phyloP scores from a whole-genome alignment of 2,113 vertebrate genomes.

The Eleginops maclovinus region DNA sequence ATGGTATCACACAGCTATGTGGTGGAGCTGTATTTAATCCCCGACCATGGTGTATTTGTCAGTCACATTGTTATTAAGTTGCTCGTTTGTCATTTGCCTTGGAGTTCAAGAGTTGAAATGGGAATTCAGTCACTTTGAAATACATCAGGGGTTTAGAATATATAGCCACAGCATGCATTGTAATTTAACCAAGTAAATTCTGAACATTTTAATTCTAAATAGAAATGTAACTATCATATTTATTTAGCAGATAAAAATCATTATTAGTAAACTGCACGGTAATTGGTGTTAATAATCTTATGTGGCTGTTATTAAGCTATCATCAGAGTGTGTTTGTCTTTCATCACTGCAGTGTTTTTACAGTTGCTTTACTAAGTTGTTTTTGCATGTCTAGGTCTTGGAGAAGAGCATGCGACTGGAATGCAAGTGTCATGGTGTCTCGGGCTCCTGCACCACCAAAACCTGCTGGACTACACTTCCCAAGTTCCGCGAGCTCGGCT shows the following conservation, averaged over 20 bases:
- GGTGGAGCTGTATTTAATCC: slow-evolving; percentile 61
- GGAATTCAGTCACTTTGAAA: neutral
- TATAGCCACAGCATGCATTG: neutral
- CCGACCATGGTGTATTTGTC: slow-evolving; percentile 29
- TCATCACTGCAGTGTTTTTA: slow-evolving; percentile 17
- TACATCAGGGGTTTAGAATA: neutral
- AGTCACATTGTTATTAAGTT: slow-evolving; percentile 44
- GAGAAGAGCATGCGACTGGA: slow-evolving; percentile 97
- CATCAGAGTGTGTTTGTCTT: neutral
- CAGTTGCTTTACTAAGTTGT: slow-evolving; percentile 37
- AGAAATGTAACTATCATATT: neutral
- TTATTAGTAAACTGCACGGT: neutral
- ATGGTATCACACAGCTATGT: slow-evolving; percentile 57
- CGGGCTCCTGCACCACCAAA: slow-evolving; percentile 97
- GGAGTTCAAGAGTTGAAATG: slow-evolving; percentile 14
- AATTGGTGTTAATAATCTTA: slow-evolving; percentile 3
- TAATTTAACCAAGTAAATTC: neutral
- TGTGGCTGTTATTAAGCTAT: neutral
- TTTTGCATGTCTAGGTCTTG: slow-evolving; percentile 87
- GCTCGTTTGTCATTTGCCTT: slow-evolving; percentile 17
- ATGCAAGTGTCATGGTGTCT: slow-evolving; percentile 97
- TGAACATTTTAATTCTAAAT: neutral
- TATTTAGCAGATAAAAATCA: neutral
- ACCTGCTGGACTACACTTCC: slow-evolving; percentile 99
- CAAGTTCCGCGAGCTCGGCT: slow-evolving; percentile 97